A percentile compares a stretch with the other conserved stretches of the same genome.
Evolutionary conservation across 1,140 invertebrate species (phyloP).

Genomic region (Saxidomus purpurata): DNA sequence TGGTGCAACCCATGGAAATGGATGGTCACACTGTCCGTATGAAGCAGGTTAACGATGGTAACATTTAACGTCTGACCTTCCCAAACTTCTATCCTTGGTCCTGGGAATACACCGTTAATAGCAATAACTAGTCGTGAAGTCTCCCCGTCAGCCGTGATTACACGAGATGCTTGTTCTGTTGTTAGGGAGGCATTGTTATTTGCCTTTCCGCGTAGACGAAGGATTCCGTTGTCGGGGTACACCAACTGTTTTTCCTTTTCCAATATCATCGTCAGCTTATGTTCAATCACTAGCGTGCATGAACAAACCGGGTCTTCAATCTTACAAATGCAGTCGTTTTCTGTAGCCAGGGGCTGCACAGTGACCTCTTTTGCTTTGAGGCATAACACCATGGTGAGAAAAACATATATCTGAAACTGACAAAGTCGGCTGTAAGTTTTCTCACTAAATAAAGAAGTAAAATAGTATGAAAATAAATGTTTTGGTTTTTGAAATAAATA

Average conservation of each 20-base stretch:
- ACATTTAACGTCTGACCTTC: conserved; percentile 93
- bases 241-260: conserved; percentile 37
- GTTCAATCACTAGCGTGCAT: conserved; percentile 36
- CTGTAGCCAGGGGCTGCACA: no score
- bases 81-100: conserved; percentile 90
- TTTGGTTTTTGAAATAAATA: no score
- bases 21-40: conserved; percentile 91
- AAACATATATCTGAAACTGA: no score
- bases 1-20: conserved; percentile 96
- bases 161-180: background rate
- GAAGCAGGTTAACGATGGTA: no score
- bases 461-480: no score
- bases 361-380: no score
- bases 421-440: no score
- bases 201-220: background rate
- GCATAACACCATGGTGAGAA: no score
- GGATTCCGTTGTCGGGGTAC: background rate
- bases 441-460: no score
- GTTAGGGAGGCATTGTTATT: background rate
- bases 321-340: no score
- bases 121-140: conserved; percentile 32
- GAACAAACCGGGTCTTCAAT: no score
- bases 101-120: conserved; percentile 80
- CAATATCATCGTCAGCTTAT: conserved; percentile 38
- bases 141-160: conserved; percentile 77